phyloP scores from a whole-genome alignment of 2,797 vertebrate genomes.

The Muscicapa comitata region DNA sequence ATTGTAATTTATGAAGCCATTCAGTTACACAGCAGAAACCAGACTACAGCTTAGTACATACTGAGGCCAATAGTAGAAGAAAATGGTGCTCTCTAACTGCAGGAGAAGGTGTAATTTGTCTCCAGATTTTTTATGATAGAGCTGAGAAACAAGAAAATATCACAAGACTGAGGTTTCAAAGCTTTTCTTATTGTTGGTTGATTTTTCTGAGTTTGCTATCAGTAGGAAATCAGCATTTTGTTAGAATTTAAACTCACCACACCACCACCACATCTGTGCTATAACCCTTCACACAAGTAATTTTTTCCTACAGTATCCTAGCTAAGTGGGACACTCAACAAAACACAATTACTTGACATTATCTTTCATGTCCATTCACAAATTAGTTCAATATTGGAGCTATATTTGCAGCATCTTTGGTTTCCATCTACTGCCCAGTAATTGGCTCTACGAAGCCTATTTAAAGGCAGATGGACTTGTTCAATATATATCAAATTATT shows the following conservation, averaged over 20 bases:
- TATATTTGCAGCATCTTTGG: background rate
- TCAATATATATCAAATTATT: background rate
- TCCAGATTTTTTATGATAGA: background rate
- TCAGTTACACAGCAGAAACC: background rate
- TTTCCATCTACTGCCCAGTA: background rate
- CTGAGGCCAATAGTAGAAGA: background rate
- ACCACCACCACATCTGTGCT: background rate
- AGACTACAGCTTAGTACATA: background rate
- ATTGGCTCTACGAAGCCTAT: background rate
- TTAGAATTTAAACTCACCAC: background rate
- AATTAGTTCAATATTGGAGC: background rate
- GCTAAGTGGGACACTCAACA: background rate
- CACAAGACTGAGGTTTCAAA: background rate
- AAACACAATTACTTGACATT: background rate
- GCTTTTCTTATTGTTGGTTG: background rate
- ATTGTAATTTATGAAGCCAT: background rate
- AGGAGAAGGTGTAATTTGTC: background rate
- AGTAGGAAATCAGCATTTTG: background rate
- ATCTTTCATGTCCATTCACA: background rate
- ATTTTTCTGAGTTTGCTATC: background rate
- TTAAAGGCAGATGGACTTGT: background rate
- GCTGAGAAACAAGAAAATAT: background rate
- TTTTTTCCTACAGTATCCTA: background rate
- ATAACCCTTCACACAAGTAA: background rate
- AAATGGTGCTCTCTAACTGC: background rate